A percentile compares a stretch with the other conserved stretches of the same genome.
These are phyloP conservation scores for Lasioglossum pauxillum DNA, from an alignment of 2,888 invertebrate species.

Conservation along the genomic window DNA sequence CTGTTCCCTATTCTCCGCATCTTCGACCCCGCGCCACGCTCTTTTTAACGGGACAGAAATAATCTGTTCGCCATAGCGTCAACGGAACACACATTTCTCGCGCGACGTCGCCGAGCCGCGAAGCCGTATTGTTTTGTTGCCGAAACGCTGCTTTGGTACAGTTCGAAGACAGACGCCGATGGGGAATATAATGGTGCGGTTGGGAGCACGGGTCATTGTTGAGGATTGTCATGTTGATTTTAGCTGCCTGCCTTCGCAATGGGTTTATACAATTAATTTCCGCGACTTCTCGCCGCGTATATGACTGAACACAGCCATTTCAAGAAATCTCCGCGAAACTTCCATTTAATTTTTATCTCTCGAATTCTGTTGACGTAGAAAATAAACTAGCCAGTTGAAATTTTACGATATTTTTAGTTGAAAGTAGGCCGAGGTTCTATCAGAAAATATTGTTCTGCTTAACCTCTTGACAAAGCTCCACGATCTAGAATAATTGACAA, in stretches of 20 bases:
- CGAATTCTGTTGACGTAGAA: not conserved
- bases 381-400: not conserved
- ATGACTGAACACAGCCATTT: not conserved
- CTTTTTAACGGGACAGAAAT: conserved; percentile 68
- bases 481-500: too few relatives aligned
- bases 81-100: conserved; percentile 31
- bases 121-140: conserved; percentile 22
- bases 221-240: not conserved
- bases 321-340: not conserved
- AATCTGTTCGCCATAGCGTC: conserved; percentile 52
- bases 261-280: not conserved
- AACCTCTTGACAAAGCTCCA: too few relatives aligned
- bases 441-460: too few relatives aligned
- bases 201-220: conserved; percentile 31
- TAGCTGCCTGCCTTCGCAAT: not conserved
- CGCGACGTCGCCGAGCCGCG: not conserved
- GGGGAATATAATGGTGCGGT: conserved; percentile 10
- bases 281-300: not conserved
- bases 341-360: not conserved
- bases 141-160: conserved; percentile 26
- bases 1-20: conserved; percentile 31
- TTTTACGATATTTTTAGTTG: not conserved
- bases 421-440: too few relatives aligned
- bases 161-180: conserved; percentile 13
- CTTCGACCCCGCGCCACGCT: conserved; percentile 31